Evolutionary conservation across 2,113 vertebrate species (phyloP).

Genomic region (Empidonax alnorum): DNA sequence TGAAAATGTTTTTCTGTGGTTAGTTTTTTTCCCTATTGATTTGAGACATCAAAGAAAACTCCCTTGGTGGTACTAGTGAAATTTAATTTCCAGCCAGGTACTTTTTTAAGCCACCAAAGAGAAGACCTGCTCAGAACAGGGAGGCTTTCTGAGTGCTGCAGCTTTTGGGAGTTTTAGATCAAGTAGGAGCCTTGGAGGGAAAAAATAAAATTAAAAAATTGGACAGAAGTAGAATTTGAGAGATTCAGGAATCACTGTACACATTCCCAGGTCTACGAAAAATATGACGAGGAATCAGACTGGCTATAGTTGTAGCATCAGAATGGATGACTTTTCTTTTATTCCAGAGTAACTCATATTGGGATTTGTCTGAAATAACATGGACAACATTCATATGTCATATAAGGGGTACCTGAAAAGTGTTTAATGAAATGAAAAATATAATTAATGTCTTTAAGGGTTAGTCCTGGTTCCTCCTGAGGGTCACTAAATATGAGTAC

Average conservation of each 20-base stretch:
- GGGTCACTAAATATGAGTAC: background rate
- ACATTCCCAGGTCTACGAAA: background rate
- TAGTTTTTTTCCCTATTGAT: rapidly evolving
- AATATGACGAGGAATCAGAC: background rate
- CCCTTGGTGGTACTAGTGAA: no score
- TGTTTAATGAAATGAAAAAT: background rate
- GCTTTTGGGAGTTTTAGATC: background rate
- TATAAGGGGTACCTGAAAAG: background rate
- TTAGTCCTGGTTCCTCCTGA: background rate
- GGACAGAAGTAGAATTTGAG: background rate
- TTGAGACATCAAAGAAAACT: background rate
- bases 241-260: background rate
- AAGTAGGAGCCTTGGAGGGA: background rate
- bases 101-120: background rate
- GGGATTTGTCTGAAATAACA: background rate
- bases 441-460: background rate
- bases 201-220: background rate
- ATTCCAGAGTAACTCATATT: background rate
- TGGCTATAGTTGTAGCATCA: background rate
- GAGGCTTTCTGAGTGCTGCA: background rate
- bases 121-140: background rate
- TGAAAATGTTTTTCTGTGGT: background rate
- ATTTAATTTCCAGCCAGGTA: background rate
- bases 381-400: background rate
- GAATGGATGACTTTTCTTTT: background rate